These are phyloP conservation scores for Origma solitaria DNA, from an alignment of 2,113 vertebrate species.

Conservation along the genomic window DNA sequence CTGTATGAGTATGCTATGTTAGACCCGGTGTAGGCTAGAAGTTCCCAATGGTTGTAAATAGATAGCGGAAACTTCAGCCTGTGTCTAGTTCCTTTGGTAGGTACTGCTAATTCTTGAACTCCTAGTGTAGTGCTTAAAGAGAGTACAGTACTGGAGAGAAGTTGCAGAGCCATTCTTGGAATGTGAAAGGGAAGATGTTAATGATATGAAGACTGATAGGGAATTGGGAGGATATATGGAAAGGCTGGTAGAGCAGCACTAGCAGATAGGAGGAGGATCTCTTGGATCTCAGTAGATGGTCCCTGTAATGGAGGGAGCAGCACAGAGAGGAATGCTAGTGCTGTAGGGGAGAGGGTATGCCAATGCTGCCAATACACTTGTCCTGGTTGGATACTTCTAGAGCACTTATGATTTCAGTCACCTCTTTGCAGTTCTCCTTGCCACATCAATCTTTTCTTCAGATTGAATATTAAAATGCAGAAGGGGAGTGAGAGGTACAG, in stretches of 20 bases:
- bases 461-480: neutral
- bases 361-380: neutral
- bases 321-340: neutral
- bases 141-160: neutral
- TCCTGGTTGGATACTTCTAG: neutral
- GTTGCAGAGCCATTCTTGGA: neutral
- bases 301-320: neutral
- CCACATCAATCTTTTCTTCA: neutral
- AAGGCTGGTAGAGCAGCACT: neutral
- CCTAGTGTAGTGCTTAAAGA: neutral
- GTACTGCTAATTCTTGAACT: neutral
- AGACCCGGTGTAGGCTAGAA: neutral
- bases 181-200: neutral
- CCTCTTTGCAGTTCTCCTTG: neutral
- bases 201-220: neutral
- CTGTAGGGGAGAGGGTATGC: too few relatives aligned
- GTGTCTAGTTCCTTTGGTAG: neutral
- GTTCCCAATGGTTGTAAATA: too few relatives aligned
- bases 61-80: neutral
- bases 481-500: neutral
- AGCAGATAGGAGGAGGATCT: neutral
- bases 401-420: neutral
- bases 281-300: neutral
- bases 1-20: neutral
- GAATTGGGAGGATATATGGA: neutral